Conservation (phyloP, 2,113 vertebrate genomes). For the Sinocyclocheilus anshuiensis region DNA sequence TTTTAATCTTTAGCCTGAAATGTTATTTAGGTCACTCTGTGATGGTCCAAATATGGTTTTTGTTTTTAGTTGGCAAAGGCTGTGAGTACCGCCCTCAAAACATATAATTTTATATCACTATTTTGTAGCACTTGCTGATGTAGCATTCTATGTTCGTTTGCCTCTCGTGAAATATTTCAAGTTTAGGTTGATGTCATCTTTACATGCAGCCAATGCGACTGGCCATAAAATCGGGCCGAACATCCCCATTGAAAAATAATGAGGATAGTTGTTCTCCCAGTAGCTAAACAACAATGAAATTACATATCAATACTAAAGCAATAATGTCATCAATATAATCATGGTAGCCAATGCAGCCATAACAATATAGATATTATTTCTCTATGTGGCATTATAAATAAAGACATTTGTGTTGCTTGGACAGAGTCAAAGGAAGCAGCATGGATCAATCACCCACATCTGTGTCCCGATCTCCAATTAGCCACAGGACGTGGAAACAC, state of each 20-base stretch:
- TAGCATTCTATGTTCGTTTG: slow-evolving; percentile 60
- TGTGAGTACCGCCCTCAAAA: background rate
- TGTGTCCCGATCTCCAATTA: slow-evolving; percentile 92
- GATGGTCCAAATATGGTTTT: slow-evolving; percentile 49
- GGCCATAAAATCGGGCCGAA: slow-evolving; percentile 56
- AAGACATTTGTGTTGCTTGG: slow-evolving; percentile 44
- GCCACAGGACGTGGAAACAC: slow-evolving; percentile 96
- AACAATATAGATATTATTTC: slow-evolving; percentile 47
- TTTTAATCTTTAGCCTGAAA: background rate
- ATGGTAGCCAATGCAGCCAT: slow-evolving; percentile 54
- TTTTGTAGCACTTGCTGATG: slow-evolving; percentile 73
- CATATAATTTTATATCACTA: background rate
- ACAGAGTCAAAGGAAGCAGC: slow-evolving; percentile 16
- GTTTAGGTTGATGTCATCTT: slow-evolving; percentile 61
- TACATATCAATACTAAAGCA: slow-evolving; percentile 61
- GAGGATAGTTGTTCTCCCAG: slow-evolving; percentile 77
- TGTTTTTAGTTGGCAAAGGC: slow-evolving; percentile 10
- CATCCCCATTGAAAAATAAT: slow-evolving; percentile 98
- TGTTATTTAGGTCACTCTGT: slow-evolving; percentile 46
- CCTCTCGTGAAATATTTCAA: slow-evolving; percentile 63
- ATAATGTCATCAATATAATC: slow-evolving; percentile 53
- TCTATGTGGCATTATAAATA: slow-evolving; percentile 56
- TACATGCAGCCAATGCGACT: slow-evolving; percentile 46
- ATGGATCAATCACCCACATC: slow-evolving; percentile 86
- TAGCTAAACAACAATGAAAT: slow-evolving; percentile 67